These are phyloP conservation scores for Caenorhabditis macrosperma DNA, from an alignment of 2,888 invertebrate genomes.

Conservation along the genomic window DNA sequence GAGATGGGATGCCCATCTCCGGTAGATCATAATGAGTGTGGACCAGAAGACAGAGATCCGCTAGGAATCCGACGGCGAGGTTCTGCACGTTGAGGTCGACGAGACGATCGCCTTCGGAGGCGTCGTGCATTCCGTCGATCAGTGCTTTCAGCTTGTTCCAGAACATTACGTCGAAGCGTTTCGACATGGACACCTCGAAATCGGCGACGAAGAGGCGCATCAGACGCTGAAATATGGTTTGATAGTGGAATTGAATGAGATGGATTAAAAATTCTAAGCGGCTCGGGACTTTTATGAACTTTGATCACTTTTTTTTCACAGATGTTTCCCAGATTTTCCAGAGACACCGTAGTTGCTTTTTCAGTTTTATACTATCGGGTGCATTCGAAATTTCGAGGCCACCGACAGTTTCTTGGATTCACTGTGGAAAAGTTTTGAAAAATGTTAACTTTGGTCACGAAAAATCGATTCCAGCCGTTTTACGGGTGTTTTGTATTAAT, in stretches of 20 bases:
- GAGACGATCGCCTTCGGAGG: slow-evolving; percentile 28
- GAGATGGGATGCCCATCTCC: slow-evolving; percentile 14
- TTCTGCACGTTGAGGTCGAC: slow-evolving; percentile 32
- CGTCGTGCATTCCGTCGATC: slow-evolving; percentile 48
- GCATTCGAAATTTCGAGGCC: too few species aligned
- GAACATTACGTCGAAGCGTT: slow-evolving; percentile 36
- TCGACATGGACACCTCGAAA: slow-evolving; percentile 43
- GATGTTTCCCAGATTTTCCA: not conserved
- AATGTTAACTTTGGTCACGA: too few species aligned
- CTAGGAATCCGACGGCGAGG: slow-evolving; percentile 35
- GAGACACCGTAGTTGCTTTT: too few species aligned
- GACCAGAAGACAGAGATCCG: slow-evolving; percentile 37
- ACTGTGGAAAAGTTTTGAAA: too few species aligned
- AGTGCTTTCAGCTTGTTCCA: slow-evolving; percentile 50
- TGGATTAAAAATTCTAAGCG: not conserved
- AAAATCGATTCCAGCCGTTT: too few species aligned
- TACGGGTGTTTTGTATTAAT: too few species aligned
- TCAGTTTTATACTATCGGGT: too few species aligned
- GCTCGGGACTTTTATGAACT: not conserved
- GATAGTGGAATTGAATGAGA: too few species aligned
- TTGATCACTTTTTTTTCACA: not conserved
- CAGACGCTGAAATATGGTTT: slow-evolving; percentile 43
- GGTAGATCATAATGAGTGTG: slow-evolving; percentile 36
- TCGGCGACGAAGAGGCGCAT: slow-evolving; percentile 44
- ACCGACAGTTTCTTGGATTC: too few species aligned